Percentiles rank a stretch among this genome's conserved stretches.
Conservation (phyloP, 2,113 vertebrate genomes). For the Sander lucioperca region DNA sequence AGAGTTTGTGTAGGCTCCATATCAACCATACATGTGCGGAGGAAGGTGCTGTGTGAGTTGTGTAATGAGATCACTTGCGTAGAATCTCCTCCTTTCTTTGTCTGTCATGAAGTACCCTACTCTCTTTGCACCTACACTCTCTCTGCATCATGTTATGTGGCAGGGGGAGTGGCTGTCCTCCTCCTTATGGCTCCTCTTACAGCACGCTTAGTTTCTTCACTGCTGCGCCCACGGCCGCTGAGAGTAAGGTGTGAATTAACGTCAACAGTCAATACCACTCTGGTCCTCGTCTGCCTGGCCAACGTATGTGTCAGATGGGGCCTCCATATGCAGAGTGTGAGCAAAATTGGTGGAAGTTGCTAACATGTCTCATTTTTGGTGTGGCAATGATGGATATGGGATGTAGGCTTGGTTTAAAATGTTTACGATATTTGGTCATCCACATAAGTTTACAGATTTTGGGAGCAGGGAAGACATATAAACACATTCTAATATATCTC, state of each 20-base stretch:
- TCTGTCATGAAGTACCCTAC: constrained; percentile 12
- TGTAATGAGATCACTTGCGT: constrained; percentile 23
- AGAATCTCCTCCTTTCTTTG: constrained; percentile 4
- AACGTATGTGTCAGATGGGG: constrained; percentile 45
- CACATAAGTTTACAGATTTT: neutral
- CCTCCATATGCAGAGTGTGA: constrained; percentile 32
- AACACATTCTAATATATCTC: neutral
- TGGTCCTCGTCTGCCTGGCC: constrained; percentile 19
- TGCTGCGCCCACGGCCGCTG: constrained; percentile 31
- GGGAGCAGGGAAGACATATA: neutral
- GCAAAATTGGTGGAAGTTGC: neutral
- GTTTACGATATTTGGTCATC: neutral
- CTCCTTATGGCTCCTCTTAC: neutral
- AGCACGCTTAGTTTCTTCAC: neutral
- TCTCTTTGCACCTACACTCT: constrained; percentile 25
- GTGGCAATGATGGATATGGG: neutral
- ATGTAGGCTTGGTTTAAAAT: neutral
- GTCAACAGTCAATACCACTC: constrained; percentile 31
- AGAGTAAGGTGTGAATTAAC: constrained; percentile 47
- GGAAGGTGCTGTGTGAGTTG: constrained; percentile 44
- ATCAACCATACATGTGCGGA: constrained; percentile 17
- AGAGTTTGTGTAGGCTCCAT: constrained; percentile 40
- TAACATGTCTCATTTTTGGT: neutral
- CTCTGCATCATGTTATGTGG: neutral
- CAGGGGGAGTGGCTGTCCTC: neutral